phyloP scores from a whole-genome alignment of 1,140 invertebrate genomes.

The Oedothorax gibbosus region DNA sequence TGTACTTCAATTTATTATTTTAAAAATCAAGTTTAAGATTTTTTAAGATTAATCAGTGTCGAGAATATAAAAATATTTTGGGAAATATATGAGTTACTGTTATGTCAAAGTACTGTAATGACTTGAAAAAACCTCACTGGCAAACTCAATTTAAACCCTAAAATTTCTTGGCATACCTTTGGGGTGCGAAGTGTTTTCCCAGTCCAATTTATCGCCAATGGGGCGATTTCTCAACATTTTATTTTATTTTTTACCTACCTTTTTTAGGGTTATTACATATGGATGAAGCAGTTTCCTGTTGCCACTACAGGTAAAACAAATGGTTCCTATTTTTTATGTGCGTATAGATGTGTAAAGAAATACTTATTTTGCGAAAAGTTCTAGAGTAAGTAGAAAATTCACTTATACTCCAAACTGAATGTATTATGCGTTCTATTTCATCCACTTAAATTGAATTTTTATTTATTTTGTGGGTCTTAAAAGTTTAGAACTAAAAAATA shows the following conservation, averaged over 20 bases:
- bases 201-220: slow-evolving; percentile 54
- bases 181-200: slow-evolving; percentile 41
- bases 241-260: slow-evolving; percentile 23
- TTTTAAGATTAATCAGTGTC: too few species aligned
- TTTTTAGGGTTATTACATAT: slow-evolving; percentile 53
- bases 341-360: slow-evolving; percentile 35
- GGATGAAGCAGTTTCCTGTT: slow-evolving; percentile 48
- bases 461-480: slow-evolving; percentile 23
- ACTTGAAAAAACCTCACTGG: slow-evolving; percentile 22
- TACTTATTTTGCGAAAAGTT: slow-evolving; percentile 46
- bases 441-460: slow-evolving; percentile 39
- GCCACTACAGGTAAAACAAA: slow-evolving; percentile 56
- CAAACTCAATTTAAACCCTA: slow-evolving; percentile 58
- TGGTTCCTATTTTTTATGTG: slow-evolving; percentile 17
- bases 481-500: neutral
- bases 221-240: slow-evolving; percentile 45
- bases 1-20: too few species aligned
- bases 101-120: neutral
- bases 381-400: slow-evolving; percentile 37
- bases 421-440: slow-evolving; percentile 36
- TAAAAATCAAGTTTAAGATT: too few species aligned
- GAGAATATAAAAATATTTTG: too few species aligned
- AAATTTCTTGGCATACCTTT: slow-evolving; percentile 43
- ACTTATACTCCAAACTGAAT: slow-evolving; percentile 42
- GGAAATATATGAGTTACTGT: too few species aligned